Evolutionary conservation across 2,113 vertebrate species (phyloP).

Genomic region (Centropus bengalensis): DNA sequence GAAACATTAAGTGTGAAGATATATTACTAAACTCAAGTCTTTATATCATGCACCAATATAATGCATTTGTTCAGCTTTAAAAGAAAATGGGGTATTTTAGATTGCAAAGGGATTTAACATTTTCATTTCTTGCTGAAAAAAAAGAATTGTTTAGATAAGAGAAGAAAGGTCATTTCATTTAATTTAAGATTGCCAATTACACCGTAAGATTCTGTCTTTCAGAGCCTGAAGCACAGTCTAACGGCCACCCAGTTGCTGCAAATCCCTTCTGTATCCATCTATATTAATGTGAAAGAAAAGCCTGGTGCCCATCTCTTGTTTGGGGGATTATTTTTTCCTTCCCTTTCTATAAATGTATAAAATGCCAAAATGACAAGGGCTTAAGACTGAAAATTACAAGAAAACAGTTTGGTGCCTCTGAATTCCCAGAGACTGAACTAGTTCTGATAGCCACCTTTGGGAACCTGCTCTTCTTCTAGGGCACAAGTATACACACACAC

Average conservation of each 20-base stretch:
- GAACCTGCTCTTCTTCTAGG: background rate
- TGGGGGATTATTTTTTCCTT: background rate
- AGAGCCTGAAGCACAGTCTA: background rate
- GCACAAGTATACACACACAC: background rate
- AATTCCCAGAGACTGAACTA: background rate
- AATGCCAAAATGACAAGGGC: background rate
- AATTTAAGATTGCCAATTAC: background rate
- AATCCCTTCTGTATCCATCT: background rate
- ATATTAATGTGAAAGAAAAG: background rate
- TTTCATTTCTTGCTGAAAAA: background rate
- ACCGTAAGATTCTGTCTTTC: background rate
- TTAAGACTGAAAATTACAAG: background rate
- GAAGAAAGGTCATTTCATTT: background rate
- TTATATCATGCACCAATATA: background rate
- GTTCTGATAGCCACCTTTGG: background rate
- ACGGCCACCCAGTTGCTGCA: background rate
- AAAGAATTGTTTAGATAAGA: background rate
- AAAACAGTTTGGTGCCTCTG: background rate
- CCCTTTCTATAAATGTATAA: background rate
- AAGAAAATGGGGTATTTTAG: background rate
- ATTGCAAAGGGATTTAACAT: background rate
- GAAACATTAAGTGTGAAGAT: background rate
- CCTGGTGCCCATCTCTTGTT: background rate
- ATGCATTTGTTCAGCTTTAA: background rate
- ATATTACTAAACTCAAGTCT: background rate